These are phyloP conservation scores for Myotis vivesi DNA, from an alignment of 2,797 vertebrate genomes.

Conservation along the genomic window DNA sequence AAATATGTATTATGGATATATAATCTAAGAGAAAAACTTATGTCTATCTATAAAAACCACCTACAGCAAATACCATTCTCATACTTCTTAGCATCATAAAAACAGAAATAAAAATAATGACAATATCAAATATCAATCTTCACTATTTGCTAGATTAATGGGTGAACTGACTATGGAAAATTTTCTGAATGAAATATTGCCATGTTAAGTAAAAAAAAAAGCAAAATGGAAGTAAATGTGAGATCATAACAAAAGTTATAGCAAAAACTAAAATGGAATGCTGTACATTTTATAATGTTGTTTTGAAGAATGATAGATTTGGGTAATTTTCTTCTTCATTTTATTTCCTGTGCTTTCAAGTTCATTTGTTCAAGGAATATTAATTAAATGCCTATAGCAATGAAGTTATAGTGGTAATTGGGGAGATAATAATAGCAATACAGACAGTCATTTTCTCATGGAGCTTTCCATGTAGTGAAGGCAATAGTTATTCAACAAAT, in stretches of 20 bases:
- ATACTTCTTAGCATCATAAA: neutral
- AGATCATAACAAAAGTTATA: neutral
- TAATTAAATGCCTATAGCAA: neutral
- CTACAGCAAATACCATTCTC: neutral
- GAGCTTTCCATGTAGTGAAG: neutral
- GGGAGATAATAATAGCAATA: neutral
- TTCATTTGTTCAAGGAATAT: neutral
- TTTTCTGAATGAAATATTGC: neutral
- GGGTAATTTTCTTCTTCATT: neutral
- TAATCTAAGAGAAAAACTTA: neutral
- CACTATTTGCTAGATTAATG: neutral
- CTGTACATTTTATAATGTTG: neutral
- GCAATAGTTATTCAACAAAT: slow-evolving; percentile 1
- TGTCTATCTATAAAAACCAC: neutral
- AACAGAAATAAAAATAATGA: neutral
- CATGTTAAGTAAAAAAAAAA: neutral
- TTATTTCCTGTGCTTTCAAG: neutral
- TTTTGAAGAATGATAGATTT: neutral
- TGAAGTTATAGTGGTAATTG: neutral
- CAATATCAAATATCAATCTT: neutral
- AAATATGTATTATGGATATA: neutral
- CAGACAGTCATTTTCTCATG: neutral
- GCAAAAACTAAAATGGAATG: neutral
- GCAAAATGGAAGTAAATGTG: neutral
- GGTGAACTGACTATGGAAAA: neutral